These are phyloP conservation scores for Aphelinus certus DNA, from an alignment of 1,140 invertebrate species.

Conservation along the genomic window DNA sequence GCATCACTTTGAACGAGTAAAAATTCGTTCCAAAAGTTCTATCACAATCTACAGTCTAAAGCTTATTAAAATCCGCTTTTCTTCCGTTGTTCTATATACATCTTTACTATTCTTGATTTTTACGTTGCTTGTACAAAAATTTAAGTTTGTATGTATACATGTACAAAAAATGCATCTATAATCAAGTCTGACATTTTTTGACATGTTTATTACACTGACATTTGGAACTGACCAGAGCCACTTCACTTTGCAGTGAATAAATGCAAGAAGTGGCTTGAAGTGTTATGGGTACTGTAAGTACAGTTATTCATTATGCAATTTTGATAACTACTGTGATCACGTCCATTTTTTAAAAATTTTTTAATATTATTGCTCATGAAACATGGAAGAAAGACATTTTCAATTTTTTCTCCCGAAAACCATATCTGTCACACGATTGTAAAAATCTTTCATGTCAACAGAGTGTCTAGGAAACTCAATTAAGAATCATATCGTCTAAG, in stretches of 20 bases:
- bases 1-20: constrained; percentile 20
- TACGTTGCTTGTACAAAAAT: constrained; percentile 26
- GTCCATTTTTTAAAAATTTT: constrained; percentile 13
- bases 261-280: constrained; percentile 23
- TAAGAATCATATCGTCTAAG: too few species aligned
- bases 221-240: constrained; percentile 9
- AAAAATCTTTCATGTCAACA: too few species aligned
- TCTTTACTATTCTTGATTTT: constrained; percentile 9
- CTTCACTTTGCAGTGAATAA: constrained; percentile 19
- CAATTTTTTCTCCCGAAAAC: background rate
- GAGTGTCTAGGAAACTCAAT: too few species aligned
- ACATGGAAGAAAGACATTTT: too few species aligned
- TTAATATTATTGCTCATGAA: background rate
- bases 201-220: background rate
- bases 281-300: constrained; percentile 26
- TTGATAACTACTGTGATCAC: constrained; percentile 18
- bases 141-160: constrained; percentile 8
- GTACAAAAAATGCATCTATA: constrained; percentile 32
- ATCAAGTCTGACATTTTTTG: constrained; percentile 23
- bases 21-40: constrained; percentile 33
- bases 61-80: constrained; percentile 30
- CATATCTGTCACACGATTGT: background rate
- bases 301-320: background rate
- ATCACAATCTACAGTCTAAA: constrained; percentile 41
- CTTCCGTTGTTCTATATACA: constrained; percentile 25